Base-by-base conservation (phyloP, 2,797 vertebrate species). In the Avahi laniger region DNA sequence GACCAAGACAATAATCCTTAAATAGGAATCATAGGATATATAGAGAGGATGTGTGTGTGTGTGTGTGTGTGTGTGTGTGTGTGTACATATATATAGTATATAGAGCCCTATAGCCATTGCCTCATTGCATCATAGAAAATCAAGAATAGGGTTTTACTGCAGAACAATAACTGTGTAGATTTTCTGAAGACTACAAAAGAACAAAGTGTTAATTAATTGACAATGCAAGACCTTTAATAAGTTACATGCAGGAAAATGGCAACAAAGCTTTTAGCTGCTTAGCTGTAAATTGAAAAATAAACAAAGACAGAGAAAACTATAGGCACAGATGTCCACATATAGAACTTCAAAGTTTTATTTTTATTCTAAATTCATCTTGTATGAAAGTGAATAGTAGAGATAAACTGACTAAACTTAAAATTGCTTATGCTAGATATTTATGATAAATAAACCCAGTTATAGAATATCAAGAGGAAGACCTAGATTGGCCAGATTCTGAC, bases 161-260 rank as follows among this genome's bases (percentile, higher is more conserved):
- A 97, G 87, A 69, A 86, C 52, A 95, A 93, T 73, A 61, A 24
- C 50, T 72, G 43, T 89, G 11, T 33, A 54, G 38, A 38, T 24
- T 46, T 97, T 98, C 94, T 61, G 12, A 92, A 85, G 95, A 87
- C 38, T 26, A 84, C 54, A 79, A 65, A 15, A 87, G 93, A 84
- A 90, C 78, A 86, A 95, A 82, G 81, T 97, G 89, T 96, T 96
- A 95, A 97, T 95, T 96, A 94, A 97, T 94, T 97, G 87, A 11
- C 7, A 43, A 24, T 78, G 59, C 87, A 85, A 93, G 72, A 78
- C 17, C 91, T 28, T 92, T 97, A 93, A 94, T 97, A 81, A 96
- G 0, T 87, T 92, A 80, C 26, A 8, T 92, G 22, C 59, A 93
- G n/a, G 48, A 41, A 70, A 92, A 43, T 5, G 5, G n/a, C 52